Conservation (phyloP, 2,888 invertebrate species). For the Pyrocoelia pectoralis region DNA sequence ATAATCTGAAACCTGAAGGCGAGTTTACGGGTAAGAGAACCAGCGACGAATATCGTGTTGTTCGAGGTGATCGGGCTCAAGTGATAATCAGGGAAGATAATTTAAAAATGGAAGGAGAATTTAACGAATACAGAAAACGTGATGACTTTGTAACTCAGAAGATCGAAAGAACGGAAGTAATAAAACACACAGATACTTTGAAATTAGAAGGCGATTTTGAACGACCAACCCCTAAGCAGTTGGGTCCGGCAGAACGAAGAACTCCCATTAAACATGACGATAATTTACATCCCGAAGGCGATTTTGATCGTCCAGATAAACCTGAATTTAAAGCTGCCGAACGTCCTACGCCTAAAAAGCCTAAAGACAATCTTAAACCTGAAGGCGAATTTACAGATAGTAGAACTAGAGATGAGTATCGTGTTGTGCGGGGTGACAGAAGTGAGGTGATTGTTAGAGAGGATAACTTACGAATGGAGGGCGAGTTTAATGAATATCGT, state of each 20-base stretch:
- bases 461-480: slow-evolving; percentile 75
- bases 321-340: slow-evolving; percentile 61
- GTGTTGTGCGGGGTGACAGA: slow-evolving; percentile 67
- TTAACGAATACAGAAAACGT: slow-evolving; percentile 49
- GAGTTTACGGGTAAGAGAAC: slow-evolving; percentile 62
- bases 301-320: slow-evolving; percentile 62
- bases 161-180: slow-evolving; percentile 67
- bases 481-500: slow-evolving; percentile 62
- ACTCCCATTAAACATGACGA: slow-evolving; percentile 63
- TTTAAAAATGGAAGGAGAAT: slow-evolving; percentile 66
- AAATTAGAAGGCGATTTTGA: slow-evolving; percentile 63
- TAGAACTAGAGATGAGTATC: slow-evolving; percentile 63
- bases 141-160: slow-evolving; percentile 61
- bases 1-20: slow-evolving; percentile 75
- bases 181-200: slow-evolving; percentile 63
- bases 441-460: slow-evolving; percentile 68
- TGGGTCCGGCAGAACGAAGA: slow-evolving; percentile 61
- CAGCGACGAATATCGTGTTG: slow-evolving; percentile 65
- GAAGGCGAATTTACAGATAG: slow-evolving; percentile 68
- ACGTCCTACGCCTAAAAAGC: slow-evolving; percentile 56
- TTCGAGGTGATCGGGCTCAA: slow-evolving; percentile 68
- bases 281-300: slow-evolving; percentile 67
- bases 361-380: slow-evolving; percentile 71
- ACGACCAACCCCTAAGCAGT: slow-evolving; percentile 56
- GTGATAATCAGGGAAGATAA: slow-evolving; percentile 62